Evolutionary conservation across 35 echinoderm and acorn worm genomes (phyloP).

Genomic region (Eucidaris tribuloides): DNA sequence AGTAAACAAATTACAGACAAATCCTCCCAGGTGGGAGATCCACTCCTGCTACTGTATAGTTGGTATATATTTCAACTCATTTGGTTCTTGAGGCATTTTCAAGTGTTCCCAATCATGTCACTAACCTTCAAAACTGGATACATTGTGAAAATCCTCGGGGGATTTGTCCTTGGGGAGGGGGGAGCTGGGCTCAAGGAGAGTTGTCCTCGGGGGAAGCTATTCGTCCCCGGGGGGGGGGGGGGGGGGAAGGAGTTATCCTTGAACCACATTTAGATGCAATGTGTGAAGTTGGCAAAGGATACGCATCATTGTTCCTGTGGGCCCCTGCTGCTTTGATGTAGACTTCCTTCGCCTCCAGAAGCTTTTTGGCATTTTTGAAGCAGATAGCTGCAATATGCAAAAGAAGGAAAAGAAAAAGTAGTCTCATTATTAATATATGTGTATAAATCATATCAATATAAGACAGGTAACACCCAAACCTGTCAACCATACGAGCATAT

Average conservation of each 20-base stretch:
- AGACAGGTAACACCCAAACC: background rate
- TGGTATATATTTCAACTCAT: no score
- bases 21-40: no score
- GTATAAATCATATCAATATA: background rate
- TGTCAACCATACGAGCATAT: background rate
- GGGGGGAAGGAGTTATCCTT: background rate
- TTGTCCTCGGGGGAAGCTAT: background rate
- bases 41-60: no score
- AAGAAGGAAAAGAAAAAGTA: background rate
- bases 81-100: no score
- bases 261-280: background rate
- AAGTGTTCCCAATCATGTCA: no score
- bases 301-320: slow-evolving; percentile 85
- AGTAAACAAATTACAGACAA: no score
- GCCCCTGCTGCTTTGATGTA: slow-evolving; percentile 86
- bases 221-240: background rate
- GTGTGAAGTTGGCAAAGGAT: slow-evolving; percentile 34
- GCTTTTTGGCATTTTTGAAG: slow-evolving; percentile 77
- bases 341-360: slow-evolving; percentile 65
- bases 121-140: no score
- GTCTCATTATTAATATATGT: background rate
- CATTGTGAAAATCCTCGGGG: background rate
- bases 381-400: slow-evolving; percentile 65
- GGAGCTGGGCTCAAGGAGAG: background rate
- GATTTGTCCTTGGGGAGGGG: background rate